Evolutionary conservation across 2,888 invertebrate species (phyloP).

Genomic region (Tinea semifulvella): DNA sequence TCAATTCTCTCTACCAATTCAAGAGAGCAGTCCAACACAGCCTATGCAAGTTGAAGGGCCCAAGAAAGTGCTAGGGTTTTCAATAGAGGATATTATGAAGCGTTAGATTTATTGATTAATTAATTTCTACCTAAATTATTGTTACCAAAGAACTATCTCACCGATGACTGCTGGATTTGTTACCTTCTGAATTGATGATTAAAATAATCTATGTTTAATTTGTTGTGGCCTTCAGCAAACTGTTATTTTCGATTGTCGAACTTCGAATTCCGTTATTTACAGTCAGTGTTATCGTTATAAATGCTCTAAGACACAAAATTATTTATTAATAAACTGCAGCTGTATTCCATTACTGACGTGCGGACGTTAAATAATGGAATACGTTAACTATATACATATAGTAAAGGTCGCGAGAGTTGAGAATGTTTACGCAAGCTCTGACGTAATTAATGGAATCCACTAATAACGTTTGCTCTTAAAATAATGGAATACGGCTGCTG

Average conservation of each 20-base stretch:
- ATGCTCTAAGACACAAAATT: too few relatives aligned
- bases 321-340: too few relatives aligned
- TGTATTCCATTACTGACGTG: too few relatives aligned
- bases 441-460: too few relatives aligned
- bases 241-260: not conserved
- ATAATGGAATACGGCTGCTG: too few relatives aligned
- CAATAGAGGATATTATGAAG: slow-evolving; percentile 90
- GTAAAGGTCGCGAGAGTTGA: too few relatives aligned
- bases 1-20: slow-evolving; percentile 33
- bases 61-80: slow-evolving; percentile 74
- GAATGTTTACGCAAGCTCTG: too few relatives aligned
- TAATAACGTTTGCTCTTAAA: too few relatives aligned
- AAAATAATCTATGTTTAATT: too few relatives aligned
- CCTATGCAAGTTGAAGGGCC: slow-evolving; percentile 49
- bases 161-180: slow-evolving; percentile 20
- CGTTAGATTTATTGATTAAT: slow-evolving; percentile 60
- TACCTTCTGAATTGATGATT: not conserved
- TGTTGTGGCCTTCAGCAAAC: not conserved
- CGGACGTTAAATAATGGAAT: too few relatives aligned
- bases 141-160: slow-evolving; percentile 40
- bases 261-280: not conserved
- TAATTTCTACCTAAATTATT: slow-evolving; percentile 18
- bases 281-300: not conserved
- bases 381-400: too few relatives aligned
- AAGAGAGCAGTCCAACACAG: slow-evolving; percentile 28